Percentiles rank a stretch among this genome's conserved stretches.
Conservation (phyloP, 2,888 invertebrate species). For the Monochamus alternatus region DNA sequence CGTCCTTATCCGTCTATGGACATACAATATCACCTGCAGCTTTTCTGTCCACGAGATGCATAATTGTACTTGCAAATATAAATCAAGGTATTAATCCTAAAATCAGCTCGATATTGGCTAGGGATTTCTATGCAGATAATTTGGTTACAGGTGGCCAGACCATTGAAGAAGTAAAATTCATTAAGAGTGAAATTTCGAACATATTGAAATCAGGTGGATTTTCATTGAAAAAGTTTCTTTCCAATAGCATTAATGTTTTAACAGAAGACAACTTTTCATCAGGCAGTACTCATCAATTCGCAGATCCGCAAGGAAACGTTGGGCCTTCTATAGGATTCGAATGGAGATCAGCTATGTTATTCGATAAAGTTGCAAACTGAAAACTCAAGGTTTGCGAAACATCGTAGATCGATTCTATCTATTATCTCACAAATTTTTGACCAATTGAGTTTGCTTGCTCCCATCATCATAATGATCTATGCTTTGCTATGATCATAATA, state of each 20-base stretch:
- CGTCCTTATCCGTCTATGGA: too few relatives aligned
- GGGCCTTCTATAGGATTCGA: not conserved
- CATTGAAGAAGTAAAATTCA: not conserved
- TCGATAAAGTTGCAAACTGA: not conserved
- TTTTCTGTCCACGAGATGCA: not conserved
- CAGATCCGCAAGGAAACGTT: not conserved
- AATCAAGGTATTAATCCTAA: not conserved
- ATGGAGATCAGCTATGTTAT: not conserved
- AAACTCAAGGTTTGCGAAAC: not conserved
- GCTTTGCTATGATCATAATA: not conserved
- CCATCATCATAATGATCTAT: too few relatives aligned
- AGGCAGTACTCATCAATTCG: not conserved
- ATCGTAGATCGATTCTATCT: too few relatives aligned
- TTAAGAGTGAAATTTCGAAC: not conserved
- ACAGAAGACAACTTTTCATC: not conserved
- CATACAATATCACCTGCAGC: not conserved
- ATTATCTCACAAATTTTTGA: slow-evolving; percentile 21
- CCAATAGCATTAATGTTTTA: not conserved
- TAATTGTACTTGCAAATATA: not conserved
- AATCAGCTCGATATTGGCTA: not conserved
- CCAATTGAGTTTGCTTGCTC: slow-evolving; percentile 3
- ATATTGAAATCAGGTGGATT: slow-evolving; percentile 5
- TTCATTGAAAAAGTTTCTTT: not conserved
- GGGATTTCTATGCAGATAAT: slow-evolving; percentile 3
- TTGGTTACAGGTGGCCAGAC: not conserved